Percentiles rank a stretch among this genome's conserved stretches.
Evolutionary conservation across 2,113 vertebrate genomes (phyloP).

Genomic region (Falco punctatus): DNA sequence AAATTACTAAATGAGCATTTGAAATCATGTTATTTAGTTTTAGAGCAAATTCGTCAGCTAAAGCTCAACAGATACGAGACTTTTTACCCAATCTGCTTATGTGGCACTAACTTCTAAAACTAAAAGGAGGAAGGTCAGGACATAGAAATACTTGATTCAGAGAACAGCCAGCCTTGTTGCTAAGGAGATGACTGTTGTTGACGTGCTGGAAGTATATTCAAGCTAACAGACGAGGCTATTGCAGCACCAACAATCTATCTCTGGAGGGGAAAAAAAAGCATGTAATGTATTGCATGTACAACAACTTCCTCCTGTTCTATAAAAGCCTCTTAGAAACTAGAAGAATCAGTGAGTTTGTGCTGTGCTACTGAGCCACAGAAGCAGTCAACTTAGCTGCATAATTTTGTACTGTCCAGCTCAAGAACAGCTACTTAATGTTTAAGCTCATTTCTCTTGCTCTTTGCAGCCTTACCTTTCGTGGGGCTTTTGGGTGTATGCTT

Average conservation of each 20-base stretch:
- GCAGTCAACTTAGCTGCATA: neutral
- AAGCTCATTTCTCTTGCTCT: neutral
- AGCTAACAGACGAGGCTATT: neutral
- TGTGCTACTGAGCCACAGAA: neutral
- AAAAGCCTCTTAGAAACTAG: neutral
- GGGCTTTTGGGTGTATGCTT: neutral
- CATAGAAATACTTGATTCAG: neutral
- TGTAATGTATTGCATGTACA: neutral
- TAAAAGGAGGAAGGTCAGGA: neutral
- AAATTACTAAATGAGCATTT: neutral
- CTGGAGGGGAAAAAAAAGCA: neutral
- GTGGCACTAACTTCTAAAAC: neutral
- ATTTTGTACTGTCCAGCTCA: neutral
- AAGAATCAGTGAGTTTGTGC: neutral
- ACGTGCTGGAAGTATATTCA: neutral
- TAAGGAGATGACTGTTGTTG: neutral
- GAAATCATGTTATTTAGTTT: neutral
- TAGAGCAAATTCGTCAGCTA: neutral
- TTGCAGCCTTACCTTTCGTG: neutral
- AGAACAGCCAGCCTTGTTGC: neutral
- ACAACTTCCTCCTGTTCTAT: neutral
- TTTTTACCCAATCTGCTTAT: neutral
- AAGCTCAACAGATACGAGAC: neutral
- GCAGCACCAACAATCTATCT: neutral
- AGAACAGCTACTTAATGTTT: neutral